phyloP scores from a whole-genome alignment of 1,140 invertebrate genomes.

The Hyles euphorbiae region DNA sequence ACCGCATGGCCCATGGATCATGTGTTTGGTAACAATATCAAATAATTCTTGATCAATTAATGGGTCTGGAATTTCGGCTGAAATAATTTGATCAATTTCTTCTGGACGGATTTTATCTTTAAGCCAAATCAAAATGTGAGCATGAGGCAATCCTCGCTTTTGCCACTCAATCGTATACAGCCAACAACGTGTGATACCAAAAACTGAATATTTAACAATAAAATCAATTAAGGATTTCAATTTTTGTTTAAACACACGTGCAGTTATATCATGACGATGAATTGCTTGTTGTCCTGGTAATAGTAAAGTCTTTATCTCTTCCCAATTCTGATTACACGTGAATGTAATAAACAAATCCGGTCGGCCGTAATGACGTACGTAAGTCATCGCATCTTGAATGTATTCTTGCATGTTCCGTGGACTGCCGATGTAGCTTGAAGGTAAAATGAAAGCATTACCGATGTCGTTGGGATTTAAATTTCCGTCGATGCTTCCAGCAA shows the following conservation, averaged over 20 bases:
- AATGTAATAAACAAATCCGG: slow-evolving; percentile 14
- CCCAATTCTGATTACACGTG: slow-evolving; percentile 16
- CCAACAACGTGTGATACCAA: slow-evolving; percentile 4
- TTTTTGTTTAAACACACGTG: slow-evolving; percentile 9
- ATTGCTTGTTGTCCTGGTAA: slow-evolving; percentile 11
- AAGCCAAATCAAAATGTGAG: slow-evolving; percentile 11
- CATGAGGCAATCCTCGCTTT: not conserved
- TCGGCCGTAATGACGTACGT: slow-evolving; percentile 12
- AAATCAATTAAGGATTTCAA: slow-evolving; percentile 11
- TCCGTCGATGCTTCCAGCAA: slow-evolving; percentile 10
- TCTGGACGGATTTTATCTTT: slow-evolving; percentile 7
- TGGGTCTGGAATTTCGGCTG: slow-evolving; percentile 6
- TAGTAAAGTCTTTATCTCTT: slow-evolving; percentile 13
- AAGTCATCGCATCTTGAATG: slow-evolving; percentile 10
- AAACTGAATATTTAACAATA: slow-evolving; percentile 6
- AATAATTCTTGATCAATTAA: not conserved
- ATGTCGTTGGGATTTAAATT: slow-evolving; percentile 17
- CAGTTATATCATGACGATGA: slow-evolving; percentile 5
- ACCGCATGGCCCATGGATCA: slow-evolving; percentile 10
- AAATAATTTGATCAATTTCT: slow-evolving; percentile 2
- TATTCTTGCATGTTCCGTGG: slow-evolving; percentile 62
- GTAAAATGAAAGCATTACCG: slow-evolving; percentile 41
- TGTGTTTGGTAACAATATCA: slow-evolving; percentile 8
- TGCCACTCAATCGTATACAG: slow-evolving; percentile 14
- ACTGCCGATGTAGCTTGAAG: slow-evolving; percentile 47